Base-by-base conservation (phyloP, 2,113 vertebrate species). In the Athene cunicularia region DNA sequence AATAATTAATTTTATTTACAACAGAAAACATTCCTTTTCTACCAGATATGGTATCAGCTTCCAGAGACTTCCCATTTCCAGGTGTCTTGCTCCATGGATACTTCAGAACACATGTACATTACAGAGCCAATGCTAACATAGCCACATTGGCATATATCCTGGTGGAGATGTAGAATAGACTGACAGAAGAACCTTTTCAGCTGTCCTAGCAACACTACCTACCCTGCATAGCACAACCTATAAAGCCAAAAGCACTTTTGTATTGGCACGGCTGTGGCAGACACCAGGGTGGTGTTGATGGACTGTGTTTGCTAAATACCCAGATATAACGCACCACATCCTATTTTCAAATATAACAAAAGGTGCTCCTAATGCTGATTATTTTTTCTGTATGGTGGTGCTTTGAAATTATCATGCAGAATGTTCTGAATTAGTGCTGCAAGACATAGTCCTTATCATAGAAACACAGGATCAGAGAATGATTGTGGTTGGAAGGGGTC, bases 131-230 rank as follows among this genome's bases (percentile, higher is more conserved):
- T 80, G 37, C 53, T 67, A 68, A 43, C 67, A 59, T 33, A 87
- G 72, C 67, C 58, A 76, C 1, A 0, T 17, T 88, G 94, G 62
- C 92, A 60, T 8, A 89, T 43, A 72, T 94, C 43, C 68, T 76
- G 80, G 67, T 91, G 80, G 88, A 91, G 72, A 94, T 32, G 72
- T 49, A 83, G 87, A 59, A 26, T 1, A 64, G 67, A n/a, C 88
- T 93, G 87, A 86, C 87, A 94, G 87, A 26, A 94, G 47, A 94
- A 84, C 90, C 84, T 91, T 94, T 89, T 86, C 93, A 91, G 84
- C 90, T 94, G 90, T 93, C 94, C 93, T 83, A 96, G 93, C 68
- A 86, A 94, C 90, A 84, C 76, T 76, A 59, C 53, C 67, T 80
- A 49, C 67, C 62, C 87, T 86, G 71, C 63, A 91, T 12, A 93